Percentiles rank a stretch among this genome's conserved stretches.
Evolutionary conservation across 2,113 vertebrate species (phyloP).

Genomic region (Theristicus caerulescens): DNA sequence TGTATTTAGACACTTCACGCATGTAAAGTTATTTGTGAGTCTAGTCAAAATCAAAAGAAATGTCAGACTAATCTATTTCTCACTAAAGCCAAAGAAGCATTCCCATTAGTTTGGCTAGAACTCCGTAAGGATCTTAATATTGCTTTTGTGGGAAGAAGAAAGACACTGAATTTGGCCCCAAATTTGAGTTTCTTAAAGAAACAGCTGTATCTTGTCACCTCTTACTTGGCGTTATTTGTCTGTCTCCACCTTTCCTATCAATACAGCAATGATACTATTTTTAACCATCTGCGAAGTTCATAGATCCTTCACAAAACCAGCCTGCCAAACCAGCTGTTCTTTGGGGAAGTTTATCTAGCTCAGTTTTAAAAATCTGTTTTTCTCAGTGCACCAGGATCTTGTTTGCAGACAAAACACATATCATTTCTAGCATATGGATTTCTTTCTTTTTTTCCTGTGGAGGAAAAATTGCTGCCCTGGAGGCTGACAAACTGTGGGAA

Average conservation of each 20-base stretch:
- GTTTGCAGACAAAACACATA: background rate
- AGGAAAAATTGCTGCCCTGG: background rate
- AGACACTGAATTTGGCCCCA: background rate
- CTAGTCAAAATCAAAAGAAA: background rate
- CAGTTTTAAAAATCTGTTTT: background rate
- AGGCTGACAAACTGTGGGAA: background rate
- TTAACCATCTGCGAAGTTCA: background rate
- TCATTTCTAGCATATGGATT: background rate
- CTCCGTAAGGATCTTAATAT: background rate
- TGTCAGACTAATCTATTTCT: background rate
- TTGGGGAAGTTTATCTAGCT: background rate
- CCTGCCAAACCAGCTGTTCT: background rate
- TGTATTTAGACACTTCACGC: background rate
- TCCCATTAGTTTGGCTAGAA: background rate
- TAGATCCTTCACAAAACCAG: background rate
- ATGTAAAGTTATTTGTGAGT: background rate
- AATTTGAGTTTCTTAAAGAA: background rate
- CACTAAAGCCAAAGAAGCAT: background rate
- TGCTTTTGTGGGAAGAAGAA: background rate
- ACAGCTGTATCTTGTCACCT: background rate
- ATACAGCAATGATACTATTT: background rate
- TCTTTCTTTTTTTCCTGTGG: background rate
- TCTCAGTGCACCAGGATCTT: background rate
- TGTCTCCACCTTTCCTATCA: background rate
- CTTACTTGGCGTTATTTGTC: slow-evolving; percentile 16